Evolutionary conservation across 1,140 invertebrate species (phyloP), one percentile per base, ranked within the genome.

Genomic region (Drosophila busckii): DNA sequence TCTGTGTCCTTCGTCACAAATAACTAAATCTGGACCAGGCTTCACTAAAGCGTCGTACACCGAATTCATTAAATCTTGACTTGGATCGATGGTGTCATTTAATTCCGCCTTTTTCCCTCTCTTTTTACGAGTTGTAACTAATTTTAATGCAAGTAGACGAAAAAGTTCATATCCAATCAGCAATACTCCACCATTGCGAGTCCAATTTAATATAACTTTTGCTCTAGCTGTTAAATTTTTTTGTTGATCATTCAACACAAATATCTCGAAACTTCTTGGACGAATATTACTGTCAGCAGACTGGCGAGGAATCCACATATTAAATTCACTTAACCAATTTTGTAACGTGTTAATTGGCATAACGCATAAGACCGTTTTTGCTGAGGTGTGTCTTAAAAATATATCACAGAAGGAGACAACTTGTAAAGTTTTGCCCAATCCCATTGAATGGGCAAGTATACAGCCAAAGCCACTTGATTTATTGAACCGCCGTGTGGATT

Each of bases 281-380:
- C 94, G 88, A 7, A 94, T 91, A 9, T 85, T 88, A 3, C 82
- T 49, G 35, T 86, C 76, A 4, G 56, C 26, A 0, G 84, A 75
- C 34, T 91, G 90, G 35, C 91, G 88, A 2, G 96, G 96, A 34
- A 96, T 86, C 97, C 97, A 99, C 92, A 96, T 96, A 84, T 99
- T 98, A 83, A 98, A 99, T 87, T 99, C 98, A 2, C 94, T 93
- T 54, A 97, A 88, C 98, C 98, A 99, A 89, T 99, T 99, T 89
- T 99, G 97, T 41, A 99, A 89, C 1, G 98, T 99, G 89, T 99
- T 99, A 44, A 99, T 98, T 0, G 98, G 98, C 90, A 99, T 98
- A 63, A 99, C 98, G 78, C 97, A 96, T 4, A 99, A 88, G 2
- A 99, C 96, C 20, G 93, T 95, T 83, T 93, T 95, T 3, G 94